A percentile compares a stretch with the other conserved stretches of the same genome.
Evolutionary conservation across 2,888 invertebrate genomes (phyloP).

Genomic region (Brenthis daphne): DNA sequence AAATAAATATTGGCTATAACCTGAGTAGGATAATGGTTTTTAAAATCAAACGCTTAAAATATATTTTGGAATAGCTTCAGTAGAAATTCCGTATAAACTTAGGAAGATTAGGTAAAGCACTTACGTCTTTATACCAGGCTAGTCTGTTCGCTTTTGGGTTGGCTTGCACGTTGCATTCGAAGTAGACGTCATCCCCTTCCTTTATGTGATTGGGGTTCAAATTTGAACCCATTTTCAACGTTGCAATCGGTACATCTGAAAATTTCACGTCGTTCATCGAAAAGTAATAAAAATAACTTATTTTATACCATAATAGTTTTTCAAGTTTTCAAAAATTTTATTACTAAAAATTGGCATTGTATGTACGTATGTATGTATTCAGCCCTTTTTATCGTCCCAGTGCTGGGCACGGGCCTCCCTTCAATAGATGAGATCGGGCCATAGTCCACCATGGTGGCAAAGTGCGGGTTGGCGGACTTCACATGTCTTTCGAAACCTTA

Average conservation of each 20-base stretch:
- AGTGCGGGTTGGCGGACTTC: too few relatives aligned
- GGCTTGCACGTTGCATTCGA: slow-evolving; percentile 94
- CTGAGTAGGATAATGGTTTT: not conserved
- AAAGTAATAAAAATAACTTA: too few relatives aligned
- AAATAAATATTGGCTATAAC: not conserved
- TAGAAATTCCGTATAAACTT: not conserved
- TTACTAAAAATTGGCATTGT: too few relatives aligned
- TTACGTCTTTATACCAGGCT: slow-evolving; percentile 90
- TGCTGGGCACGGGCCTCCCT: too few relatives aligned
- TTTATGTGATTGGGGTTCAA: slow-evolving; percentile 90
- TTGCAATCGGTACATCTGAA: slow-evolving; percentile 91
- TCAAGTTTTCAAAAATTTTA: too few relatives aligned
- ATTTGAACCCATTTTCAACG: slow-evolving; percentile 91
- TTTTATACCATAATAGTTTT: too few relatives aligned
- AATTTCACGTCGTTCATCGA: slow-evolving; percentile 6
- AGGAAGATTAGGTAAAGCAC: slow-evolving; percentile 37
- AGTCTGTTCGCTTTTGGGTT: slow-evolving; percentile 92
- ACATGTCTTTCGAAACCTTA: too few relatives aligned
- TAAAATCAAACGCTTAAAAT: not conserved
- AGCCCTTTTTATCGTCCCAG: too few relatives aligned
- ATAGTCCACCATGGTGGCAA: too few relatives aligned
- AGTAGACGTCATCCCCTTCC: slow-evolving; percentile 94
- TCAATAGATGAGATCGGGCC: too few relatives aligned
- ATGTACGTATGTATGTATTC: too few relatives aligned
- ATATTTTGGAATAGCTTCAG: not conserved